Evolutionary conservation across 2,797 vertebrate species (phyloP).

Genomic region (Rhadinocentrus ornatus): DNA sequence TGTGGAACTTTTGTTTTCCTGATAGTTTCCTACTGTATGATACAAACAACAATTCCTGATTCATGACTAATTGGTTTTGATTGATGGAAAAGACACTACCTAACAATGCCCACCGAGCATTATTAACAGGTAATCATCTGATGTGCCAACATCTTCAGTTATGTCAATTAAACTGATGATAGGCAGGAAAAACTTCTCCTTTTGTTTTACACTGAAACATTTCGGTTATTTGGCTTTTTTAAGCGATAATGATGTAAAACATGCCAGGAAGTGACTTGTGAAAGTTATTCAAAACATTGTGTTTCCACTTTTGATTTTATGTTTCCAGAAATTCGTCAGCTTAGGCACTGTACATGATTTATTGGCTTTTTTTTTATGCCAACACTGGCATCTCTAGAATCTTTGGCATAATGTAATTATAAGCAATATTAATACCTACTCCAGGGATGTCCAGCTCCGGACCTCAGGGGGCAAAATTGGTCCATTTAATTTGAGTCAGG

Average conservation of each 20-base stretch:
- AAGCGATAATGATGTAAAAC: slow-evolving; percentile 14
- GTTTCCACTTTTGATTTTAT: slow-evolving; percentile 9
- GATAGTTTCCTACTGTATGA: slow-evolving; percentile 3
- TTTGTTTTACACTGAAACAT: slow-evolving; percentile 6
- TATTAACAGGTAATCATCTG: slow-evolving; percentile 52
- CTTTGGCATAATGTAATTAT: too few species aligned
- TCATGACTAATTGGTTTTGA: slow-evolving; percentile 40
- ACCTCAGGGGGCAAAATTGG: too few species aligned
- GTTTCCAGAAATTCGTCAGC: slow-evolving; percentile 3
- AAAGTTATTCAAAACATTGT: slow-evolving; percentile 32
- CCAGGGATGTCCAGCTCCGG: too few species aligned
- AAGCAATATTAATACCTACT: too few species aligned
- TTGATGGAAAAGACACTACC: slow-evolving; percentile 11
- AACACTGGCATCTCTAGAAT: not conserved
- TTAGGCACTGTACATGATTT: not conserved
- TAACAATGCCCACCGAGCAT: slow-evolving; percentile 57
- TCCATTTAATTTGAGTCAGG: too few species aligned
- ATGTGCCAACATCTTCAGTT: slow-evolving; percentile 28
- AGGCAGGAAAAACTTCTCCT: slow-evolving; percentile 22
- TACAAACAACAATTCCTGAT: slow-evolving; percentile 21
- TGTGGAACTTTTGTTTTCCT: slow-evolving; percentile 3
- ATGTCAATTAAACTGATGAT: slow-evolving; percentile 34
- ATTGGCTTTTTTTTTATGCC: not conserved
- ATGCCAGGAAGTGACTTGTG: not conserved
- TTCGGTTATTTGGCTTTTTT: not conserved